Conservation (phyloP, 2,113 vertebrate genomes). For the Ornithorhynchus anatinus region DNA sequence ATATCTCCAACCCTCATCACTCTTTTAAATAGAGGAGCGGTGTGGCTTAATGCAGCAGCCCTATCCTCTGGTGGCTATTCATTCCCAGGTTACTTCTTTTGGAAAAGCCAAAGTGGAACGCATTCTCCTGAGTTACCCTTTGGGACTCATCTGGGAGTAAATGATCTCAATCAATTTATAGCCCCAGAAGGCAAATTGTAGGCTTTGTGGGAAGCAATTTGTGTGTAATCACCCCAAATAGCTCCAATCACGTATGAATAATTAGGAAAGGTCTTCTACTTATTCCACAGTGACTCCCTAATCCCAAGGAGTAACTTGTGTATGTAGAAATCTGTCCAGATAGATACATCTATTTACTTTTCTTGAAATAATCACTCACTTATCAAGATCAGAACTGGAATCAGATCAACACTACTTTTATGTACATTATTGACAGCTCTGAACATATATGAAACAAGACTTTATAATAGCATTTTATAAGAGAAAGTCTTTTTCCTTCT, state of each 20-base stretch:
- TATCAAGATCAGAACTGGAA: background rate
- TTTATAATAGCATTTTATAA: slow-evolving; percentile 24
- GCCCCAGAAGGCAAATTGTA: slow-evolving; percentile 8
- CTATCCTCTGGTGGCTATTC: slow-evolving; percentile 1
- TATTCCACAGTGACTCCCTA: slow-evolving; percentile 21
- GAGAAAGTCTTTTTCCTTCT: background rate
- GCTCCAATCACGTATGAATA: slow-evolving; percentile 18
- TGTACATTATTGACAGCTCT: background rate
- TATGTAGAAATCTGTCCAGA: background rate
- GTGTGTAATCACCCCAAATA: slow-evolving; percentile 43
- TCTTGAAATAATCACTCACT: background rate
- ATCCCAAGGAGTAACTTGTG: slow-evolving; percentile 19
- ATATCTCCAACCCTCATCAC: too few species aligned
- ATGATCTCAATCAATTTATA: slow-evolving; percentile 16
- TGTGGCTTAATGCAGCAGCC: too few species aligned
- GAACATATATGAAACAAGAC: background rate
- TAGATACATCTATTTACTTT: background rate
- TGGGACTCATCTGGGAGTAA: slow-evolving; percentile 21
- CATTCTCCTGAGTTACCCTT: slow-evolving; percentile 6
- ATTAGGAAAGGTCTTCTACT: slow-evolving; percentile 25
- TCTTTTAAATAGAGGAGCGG: too few species aligned
- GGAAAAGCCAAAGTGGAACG: slow-evolving; percentile 7
- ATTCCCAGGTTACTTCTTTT: slow-evolving; percentile 6
- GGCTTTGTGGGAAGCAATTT: slow-evolving; percentile 46
- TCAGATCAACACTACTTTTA: background rate